These are phyloP conservation scores for Chionodraco myersi DNA, from an alignment of 2,113 vertebrate genomes.

Conservation along the genomic window DNA sequence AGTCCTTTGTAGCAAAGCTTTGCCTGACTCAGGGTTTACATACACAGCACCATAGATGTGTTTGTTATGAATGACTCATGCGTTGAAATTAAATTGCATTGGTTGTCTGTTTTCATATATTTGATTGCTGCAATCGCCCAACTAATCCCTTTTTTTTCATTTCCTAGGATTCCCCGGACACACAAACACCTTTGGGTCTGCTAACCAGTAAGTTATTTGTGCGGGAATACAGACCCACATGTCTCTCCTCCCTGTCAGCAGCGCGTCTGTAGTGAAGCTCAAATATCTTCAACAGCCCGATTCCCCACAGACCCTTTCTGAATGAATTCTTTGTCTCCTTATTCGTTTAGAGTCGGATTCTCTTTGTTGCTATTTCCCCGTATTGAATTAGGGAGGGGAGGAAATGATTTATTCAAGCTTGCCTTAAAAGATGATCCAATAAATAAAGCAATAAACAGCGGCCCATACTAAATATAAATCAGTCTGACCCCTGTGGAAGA, in stretches of 20 bases:
- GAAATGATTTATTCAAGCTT: conserved; percentile 10
- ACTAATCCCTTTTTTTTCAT: not conserved
- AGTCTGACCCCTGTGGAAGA: conserved; percentile 4
- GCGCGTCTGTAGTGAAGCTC: conserved; percentile 29
- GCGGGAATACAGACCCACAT: conserved; percentile 9
- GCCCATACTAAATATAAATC: conserved; percentile 2
- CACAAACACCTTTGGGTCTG: conserved; percentile 76
- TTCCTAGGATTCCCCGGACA: conserved; percentile 76
- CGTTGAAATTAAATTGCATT: not conserved
- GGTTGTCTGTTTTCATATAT: not conserved
- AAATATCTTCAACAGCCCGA: conserved; percentile 32
- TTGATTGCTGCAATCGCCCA: not conserved
- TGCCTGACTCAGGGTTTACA: not conserved
- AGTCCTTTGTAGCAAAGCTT: not conserved
- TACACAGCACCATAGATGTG: not conserved
- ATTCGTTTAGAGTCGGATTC: not conserved
- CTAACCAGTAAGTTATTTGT: conserved; percentile 83
- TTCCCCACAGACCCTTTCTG: conserved; percentile 26
- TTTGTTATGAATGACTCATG: not conserved
- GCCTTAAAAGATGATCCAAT: not conserved
- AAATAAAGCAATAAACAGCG: not conserved
- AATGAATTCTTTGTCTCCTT: conserved; percentile 31
- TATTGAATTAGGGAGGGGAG: not conserved
- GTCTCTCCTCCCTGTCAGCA: conserved; percentile 7
- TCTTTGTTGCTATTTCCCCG: not conserved